Base-by-base conservation (phyloP, 2,797 vertebrate species). In the Mus minutoides region DNA sequence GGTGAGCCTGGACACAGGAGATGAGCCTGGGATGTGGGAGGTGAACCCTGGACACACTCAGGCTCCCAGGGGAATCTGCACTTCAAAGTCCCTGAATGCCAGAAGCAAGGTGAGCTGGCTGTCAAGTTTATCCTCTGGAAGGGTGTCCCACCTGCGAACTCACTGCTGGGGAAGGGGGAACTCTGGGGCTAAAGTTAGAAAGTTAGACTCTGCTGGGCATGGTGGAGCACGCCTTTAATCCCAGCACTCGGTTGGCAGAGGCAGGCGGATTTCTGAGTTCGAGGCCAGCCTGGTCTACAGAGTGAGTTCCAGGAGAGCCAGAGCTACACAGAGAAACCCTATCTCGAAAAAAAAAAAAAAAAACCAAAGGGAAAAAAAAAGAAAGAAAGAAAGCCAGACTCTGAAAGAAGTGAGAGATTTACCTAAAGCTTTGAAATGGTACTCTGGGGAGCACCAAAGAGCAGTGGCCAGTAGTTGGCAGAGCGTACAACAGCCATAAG, bases 101-200 rank as follows among this genome's bases (percentile, higher is more conserved):
- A 67, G 83, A 67, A 40, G 31, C 71, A 37, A 34, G 4, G 7
- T 16, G 37, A 69, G 54, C 56, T 49, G 49, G 69, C 56, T 64
- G 37, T 69, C n/a, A 91, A 62, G 34, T 87, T 56, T 85, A 67
- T 73, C 52, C 67, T 85, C 67, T 64, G 46, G 75, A 95, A 88
- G 37, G 90, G 11, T 5, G 49, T 49, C 29, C 16, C 43, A 43
- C 4, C 9, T 78, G 13, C 10, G 29, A 0, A 89, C 3, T 17
- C 7, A 40, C 43, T 6, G 13, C 21, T 2, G 24, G 62, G 34
- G 26, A 84, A 67, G 22, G 49, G 49, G 71, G 75, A 49, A 90
- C 12, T 54, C 54, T 60, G 54, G 49, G 14, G 37, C 13, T 56
- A 90, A 89, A 67, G 67, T 34, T 58, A 91, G n/a, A 94, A 82